Percentiles rank a stretch among this genome's conserved stretches.
Evolutionary conservation across 2,888 invertebrate species (phyloP).

Genomic region (Nycteola revayana): DNA sequence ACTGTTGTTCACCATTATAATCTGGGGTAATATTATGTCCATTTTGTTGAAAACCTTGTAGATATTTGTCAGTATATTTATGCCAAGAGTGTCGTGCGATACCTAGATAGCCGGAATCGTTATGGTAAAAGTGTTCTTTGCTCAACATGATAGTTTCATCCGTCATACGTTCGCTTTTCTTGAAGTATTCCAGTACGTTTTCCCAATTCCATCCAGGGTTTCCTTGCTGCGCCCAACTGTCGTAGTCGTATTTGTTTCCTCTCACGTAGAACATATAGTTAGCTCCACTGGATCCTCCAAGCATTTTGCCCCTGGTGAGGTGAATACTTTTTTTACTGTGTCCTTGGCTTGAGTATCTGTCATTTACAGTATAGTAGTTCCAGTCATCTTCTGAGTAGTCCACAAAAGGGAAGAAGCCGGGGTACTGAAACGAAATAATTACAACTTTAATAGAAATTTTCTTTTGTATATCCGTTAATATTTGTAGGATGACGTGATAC

Average conservation of each 20-base stretch:
- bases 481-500: too few species aligned
- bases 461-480: too few species aligned
- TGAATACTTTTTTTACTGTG: conserved; percentile 35
- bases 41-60: conserved; percentile 42
- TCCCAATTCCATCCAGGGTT: conserved; percentile 68
- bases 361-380: conserved; percentile 45
- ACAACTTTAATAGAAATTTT: too few species aligned
- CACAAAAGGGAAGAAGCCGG: conserved; percentile 43
- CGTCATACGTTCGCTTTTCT: conserved; percentile 45
- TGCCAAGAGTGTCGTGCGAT: conserved; percentile 47
- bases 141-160: conserved; percentile 35
- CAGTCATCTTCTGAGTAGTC: conserved; percentile 43
- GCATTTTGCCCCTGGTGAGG: conserved; percentile 83
- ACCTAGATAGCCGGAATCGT: conserved; percentile 39
- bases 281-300: conserved; percentile 85
- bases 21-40: conserved; percentile 41
- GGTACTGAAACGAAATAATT: conserved; percentile 41
- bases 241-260: conserved; percentile 84
- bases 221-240: conserved; percentile 77
- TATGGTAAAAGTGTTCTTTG: conserved; percentile 49
- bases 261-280: conserved; percentile 86
- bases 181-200: conserved; percentile 45
- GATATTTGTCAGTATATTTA: conserved; percentile 54
- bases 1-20: conserved; percentile 38
- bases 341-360: conserved; percentile 47